phyloP scores from a whole-genome alignment of 2,113 vertebrate species.

The Myrmecobius fasciatus region DNA sequence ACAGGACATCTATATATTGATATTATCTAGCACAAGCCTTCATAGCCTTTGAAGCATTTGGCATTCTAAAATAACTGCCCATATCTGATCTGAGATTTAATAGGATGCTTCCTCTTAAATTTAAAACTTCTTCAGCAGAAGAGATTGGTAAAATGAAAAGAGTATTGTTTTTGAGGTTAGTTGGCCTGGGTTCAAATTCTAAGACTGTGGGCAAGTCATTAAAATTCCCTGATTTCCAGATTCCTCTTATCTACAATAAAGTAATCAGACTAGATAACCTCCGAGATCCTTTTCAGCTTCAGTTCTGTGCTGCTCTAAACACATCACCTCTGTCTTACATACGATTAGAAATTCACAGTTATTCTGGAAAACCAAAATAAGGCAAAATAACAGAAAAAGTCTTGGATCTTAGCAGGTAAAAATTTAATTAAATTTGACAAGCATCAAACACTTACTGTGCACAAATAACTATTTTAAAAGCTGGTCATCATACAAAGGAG shows the following conservation, averaged over 20 bases:
- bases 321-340: background rate
- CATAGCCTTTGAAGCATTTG: slow-evolving; percentile 5
- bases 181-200: background rate
- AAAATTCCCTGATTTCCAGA: background rate
- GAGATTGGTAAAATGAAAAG: background rate
- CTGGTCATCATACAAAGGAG: background rate
- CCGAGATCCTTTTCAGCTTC: background rate
- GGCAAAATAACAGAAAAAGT: background rate
- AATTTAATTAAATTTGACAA: background rate
- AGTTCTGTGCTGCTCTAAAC: background rate
- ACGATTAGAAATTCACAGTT: background rate
- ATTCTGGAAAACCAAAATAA: background rate
- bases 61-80: background rate
- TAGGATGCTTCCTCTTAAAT: background rate
- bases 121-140: background rate
- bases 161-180: background rate
- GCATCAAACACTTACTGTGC: background rate
- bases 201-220: background rate
- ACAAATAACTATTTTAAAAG: background rate
- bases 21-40: background rate
- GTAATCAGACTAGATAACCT: background rate
- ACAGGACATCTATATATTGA: background rate
- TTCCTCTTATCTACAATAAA: background rate
- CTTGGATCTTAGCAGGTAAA: background rate
- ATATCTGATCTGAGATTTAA: background rate